phyloP scores from a whole-genome alignment of 1,140 invertebrate species.

The Papilio machaon region DNA sequence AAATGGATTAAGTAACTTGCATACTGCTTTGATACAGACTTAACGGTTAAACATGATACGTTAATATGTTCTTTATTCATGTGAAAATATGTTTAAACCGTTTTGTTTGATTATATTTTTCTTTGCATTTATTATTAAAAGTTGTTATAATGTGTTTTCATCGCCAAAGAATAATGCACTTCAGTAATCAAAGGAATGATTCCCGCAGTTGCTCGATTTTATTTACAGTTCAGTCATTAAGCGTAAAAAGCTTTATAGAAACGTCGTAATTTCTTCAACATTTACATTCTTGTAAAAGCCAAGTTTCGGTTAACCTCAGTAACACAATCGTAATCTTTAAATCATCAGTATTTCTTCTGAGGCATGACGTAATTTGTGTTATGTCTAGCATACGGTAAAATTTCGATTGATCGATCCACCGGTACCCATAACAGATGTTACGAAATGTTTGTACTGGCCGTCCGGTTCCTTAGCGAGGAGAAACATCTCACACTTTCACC shows the following conservation, averaged over 20 bases:
- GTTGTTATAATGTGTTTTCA: too few relatives aligned
- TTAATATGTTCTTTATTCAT: neutral
- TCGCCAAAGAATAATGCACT: too few relatives aligned
- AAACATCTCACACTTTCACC: slow-evolving; percentile 73
- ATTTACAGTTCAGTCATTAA: too few relatives aligned
- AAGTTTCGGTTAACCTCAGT: neutral
- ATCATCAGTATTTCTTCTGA: slow-evolving; percentile 53
- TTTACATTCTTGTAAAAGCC: neutral
- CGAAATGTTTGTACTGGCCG: slow-evolving; percentile 66
- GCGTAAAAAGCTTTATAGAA: neutral
- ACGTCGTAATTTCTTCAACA: neutral
- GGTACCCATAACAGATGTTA: slow-evolving; percentile 61
- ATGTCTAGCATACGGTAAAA: slow-evolving; percentile 52
- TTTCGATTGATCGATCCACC: slow-evolving; percentile 34
- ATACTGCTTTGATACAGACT: neutral
- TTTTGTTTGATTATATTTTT: neutral
- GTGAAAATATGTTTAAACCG: neutral
- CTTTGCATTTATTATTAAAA: too few relatives aligned
- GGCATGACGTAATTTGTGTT: slow-evolving; percentile 63
- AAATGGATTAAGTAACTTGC: slow-evolving; percentile 16
- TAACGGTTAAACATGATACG: neutral
- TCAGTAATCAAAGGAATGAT: too few relatives aligned
- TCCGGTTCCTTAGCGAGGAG: slow-evolving; percentile 54
- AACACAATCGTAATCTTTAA: slow-evolving; percentile 40
- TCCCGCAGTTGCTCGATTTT: too few relatives aligned